Evolutionary conservation across 2,888 invertebrate genomes (phyloP).

Genomic region (Oscheius sp.): DNA sequence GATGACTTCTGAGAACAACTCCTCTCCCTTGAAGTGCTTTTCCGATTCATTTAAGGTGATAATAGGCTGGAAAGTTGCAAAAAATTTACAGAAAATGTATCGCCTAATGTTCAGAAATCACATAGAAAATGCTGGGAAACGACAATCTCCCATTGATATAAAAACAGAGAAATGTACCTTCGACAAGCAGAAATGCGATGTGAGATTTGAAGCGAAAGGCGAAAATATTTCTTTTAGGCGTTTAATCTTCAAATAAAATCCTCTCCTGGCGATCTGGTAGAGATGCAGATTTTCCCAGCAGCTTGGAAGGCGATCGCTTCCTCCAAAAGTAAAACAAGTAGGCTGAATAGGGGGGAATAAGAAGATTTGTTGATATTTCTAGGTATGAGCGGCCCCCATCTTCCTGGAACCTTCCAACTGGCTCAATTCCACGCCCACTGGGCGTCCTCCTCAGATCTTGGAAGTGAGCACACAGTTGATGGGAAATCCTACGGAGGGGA

Average conservation of each 20-base stretch:
- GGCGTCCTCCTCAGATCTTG: constrained; percentile 56
- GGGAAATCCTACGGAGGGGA: constrained; percentile 59
- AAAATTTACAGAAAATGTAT: constrained; percentile 17
- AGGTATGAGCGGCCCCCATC: constrained; percentile 46
- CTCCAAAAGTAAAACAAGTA: constrained; percentile 43
- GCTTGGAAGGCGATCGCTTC: constrained; percentile 48
- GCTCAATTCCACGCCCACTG: constrained; percentile 68
- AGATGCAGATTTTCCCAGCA: constrained; percentile 40
- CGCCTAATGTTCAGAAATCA: constrained; percentile 17
- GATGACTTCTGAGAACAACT: not conserved
- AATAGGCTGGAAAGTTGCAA: not conserved
- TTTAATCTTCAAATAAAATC: constrained; percentile 53
- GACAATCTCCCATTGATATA: constrained; percentile 29
- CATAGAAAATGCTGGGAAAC: constrained; percentile 1
- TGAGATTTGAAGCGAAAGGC: not conserved
- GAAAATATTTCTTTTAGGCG: constrained; percentile 34
- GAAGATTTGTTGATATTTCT: not conserved
- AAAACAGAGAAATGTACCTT: not conserved
- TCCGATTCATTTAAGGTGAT: not conserved
- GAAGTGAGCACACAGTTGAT: constrained; percentile 64
- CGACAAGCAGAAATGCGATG: constrained; percentile 23
- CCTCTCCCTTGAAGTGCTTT: not conserved
- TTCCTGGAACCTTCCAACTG: constrained; percentile 48
- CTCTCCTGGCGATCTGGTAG: constrained; percentile 53
- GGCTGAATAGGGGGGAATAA: constrained; percentile 10